phyloP scores from a whole-genome alignment of 2,113 vertebrate genomes.

The Sporophila hypoxantha region DNA sequence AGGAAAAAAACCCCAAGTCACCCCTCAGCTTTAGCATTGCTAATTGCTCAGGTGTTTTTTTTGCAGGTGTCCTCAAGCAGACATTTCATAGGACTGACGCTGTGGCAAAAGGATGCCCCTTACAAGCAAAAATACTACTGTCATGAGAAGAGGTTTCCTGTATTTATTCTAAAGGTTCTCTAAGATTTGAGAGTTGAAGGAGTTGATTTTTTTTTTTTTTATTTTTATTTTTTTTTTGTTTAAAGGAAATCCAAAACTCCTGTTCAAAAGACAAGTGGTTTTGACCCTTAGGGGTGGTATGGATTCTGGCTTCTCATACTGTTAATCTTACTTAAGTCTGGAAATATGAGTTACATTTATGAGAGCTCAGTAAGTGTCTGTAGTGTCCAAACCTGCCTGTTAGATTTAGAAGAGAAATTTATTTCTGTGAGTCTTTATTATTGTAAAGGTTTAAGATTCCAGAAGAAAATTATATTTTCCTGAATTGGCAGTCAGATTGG shows the following conservation, averaged over 20 bases:
- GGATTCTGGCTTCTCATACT: not conserved
- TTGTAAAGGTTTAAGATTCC: not conserved
- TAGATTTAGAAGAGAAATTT: not conserved
- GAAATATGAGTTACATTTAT: not conserved
- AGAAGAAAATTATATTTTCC: not conserved
- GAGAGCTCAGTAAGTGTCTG: not conserved
- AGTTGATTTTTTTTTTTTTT: not conserved
- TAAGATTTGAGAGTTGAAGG: not conserved
- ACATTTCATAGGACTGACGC: not conserved
- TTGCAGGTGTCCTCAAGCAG: not conserved
- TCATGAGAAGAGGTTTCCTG: not conserved
- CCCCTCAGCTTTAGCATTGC: not conserved
- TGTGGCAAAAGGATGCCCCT: not conserved
- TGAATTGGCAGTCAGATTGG: not conserved
- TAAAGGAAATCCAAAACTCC: not conserved
- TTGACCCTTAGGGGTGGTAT: not conserved
- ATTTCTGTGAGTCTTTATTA: not conserved
- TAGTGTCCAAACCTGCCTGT: not conserved
- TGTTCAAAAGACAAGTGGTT: not conserved
- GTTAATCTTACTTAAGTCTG: not conserved
- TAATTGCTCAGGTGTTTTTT: not conserved
- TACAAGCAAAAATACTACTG: not conserved
- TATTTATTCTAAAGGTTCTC: not conserved
- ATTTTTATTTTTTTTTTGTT: not conserved
- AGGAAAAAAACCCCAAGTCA: rapidly evolving